Evolutionary conservation across 53 echinoderm and acorn worm species (phyloP).

Genomic region (Hippasteria phrygiana): DNA sequence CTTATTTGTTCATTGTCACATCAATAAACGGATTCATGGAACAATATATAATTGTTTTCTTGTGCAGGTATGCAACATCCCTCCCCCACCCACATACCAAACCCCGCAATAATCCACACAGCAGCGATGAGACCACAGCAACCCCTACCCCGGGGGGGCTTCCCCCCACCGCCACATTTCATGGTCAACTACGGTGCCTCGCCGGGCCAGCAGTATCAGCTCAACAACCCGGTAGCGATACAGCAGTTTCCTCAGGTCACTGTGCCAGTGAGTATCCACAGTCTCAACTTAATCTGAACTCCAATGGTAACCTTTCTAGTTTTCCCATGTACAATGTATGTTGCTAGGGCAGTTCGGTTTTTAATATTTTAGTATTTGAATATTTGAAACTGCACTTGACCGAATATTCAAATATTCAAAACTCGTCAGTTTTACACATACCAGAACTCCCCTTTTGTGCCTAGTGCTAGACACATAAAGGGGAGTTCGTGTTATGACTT

Average conservation of each 20-base stretch:
- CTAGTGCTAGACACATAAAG: no score
- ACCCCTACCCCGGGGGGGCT: conserved; percentile 43
- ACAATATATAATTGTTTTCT: neutral
- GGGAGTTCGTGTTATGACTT: no score
- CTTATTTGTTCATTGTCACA: neutral
- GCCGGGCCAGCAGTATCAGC: conserved; percentile 75
- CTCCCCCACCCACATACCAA: conserved; percentile 70
- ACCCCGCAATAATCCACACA: conserved; percentile 51
- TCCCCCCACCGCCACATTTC: conserved; percentile 57
- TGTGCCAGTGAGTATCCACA: conserved; percentile 36
- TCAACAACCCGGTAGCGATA: conserved; percentile 69
- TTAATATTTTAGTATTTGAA: no score
- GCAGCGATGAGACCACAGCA: conserved; percentile 30
- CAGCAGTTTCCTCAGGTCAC: conserved; percentile 66
- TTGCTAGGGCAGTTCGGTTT: no score
- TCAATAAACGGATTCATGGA: neutral
- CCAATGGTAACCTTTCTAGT: no score
- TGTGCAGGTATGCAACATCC: conserved; percentile 68
- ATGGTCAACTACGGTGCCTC: conserved; percentile 77
- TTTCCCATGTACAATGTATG: no score
- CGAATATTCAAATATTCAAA: no score
- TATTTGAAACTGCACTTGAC: no score
- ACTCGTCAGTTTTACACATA: no score
- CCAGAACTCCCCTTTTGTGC: no score
- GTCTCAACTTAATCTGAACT: no score